Conservation (phyloP, 1,140 invertebrate species). For the Lepidurus packardi region DNA sequence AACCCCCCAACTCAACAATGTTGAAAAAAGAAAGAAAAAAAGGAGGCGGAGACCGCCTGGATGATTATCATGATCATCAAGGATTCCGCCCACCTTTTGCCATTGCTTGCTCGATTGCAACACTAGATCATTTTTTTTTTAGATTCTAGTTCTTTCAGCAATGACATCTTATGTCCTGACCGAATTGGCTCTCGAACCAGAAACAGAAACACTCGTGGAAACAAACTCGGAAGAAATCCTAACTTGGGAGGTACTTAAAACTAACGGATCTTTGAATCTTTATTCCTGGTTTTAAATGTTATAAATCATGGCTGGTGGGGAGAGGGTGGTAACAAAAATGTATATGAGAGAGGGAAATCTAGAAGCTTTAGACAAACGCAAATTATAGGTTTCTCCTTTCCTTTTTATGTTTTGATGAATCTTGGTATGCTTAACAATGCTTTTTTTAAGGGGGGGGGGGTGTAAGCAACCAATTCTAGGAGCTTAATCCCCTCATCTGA, state of each 20-base stretch:
- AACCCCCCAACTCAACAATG: background rate
- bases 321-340: too few species aligned
- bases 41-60: background rate
- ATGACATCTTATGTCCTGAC: too few species aligned
- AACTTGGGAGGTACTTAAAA: too few species aligned
- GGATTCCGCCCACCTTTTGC: background rate
- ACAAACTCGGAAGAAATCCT: too few species aligned
- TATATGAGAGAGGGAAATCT: background rate
- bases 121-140: background rate
- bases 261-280: too few species aligned
- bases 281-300: too few species aligned
- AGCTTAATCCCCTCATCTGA: constrained; percentile 16
- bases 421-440: background rate
- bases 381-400: background rate
- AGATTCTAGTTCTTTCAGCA: background rate
- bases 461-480: background rate
- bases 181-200: too few species aligned
- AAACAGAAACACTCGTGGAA: too few species aligned
- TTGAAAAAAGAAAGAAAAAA: background rate
- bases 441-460: background rate
- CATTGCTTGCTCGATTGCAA: background rate
- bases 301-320: too few species aligned
- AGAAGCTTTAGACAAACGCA: background rate
- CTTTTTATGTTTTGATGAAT: background rate
- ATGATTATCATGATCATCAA: background rate